Evolutionary conservation across 2,888 invertebrate species (phyloP).

Genomic region (Hyles lineata): DNA sequence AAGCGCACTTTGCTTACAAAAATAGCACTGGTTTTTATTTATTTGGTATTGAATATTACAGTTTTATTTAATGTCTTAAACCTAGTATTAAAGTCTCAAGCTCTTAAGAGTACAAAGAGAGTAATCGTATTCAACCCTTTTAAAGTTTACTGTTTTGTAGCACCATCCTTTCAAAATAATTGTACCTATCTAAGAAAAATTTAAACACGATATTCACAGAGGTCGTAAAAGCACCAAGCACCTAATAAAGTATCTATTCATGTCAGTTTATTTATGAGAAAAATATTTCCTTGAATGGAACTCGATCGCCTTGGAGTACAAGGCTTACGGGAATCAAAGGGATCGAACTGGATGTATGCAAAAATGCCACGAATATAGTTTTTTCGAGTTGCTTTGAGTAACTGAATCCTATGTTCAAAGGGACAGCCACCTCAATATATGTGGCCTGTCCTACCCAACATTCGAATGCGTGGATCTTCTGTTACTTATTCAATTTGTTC

Average conservation of each 20-base stretch:
- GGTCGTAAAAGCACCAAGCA: background rate
- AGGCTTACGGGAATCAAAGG: conserved; percentile 40
- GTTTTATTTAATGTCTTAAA: no score
- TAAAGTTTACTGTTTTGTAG: no score
- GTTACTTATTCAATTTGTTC: conserved; percentile 81
- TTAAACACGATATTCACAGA: no score
- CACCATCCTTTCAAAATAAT: no score
- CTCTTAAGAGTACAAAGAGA: no score
- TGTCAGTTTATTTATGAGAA: no score
- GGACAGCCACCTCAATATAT: conserved; percentile 76
- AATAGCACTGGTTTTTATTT: no score
- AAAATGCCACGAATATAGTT: conserved; percentile 16
- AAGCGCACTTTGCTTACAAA: no score
- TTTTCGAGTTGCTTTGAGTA: conserved; percentile 52
- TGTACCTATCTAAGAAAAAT: no score
- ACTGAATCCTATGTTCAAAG: conserved; percentile 68
- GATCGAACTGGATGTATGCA: conserved; percentile 30
- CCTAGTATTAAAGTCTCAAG: no score
- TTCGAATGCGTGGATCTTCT: conserved; percentile 77
- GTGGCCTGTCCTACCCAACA: conserved; percentile 71
- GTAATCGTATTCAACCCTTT: no score
- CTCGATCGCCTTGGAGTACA: background rate
- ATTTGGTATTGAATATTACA: no score
- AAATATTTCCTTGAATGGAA: background rate
- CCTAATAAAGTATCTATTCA: background rate